These are phyloP conservation scores for Sepiola atlantica DNA, from an alignment of 2,888 invertebrate species.

Conservation along the genomic window DNA sequence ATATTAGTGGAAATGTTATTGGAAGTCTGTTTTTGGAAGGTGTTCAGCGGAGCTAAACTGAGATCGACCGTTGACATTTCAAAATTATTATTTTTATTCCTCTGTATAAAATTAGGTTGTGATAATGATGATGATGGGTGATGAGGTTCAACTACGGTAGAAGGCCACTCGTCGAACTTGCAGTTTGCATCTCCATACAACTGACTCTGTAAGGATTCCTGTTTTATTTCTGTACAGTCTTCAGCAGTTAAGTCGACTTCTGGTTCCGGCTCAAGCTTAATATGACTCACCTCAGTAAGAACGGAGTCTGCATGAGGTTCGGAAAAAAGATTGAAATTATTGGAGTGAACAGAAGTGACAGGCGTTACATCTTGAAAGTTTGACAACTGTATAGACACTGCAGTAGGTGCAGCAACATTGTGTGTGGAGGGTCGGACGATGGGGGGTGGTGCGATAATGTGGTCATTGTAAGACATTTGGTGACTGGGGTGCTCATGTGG, in stretches of 20 bases:
- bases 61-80: slow-evolving; percentile 35
- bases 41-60: slow-evolving; percentile 24
- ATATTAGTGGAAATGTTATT: neutral
- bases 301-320: neutral
- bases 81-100: slow-evolving; percentile 42
- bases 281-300: neutral
- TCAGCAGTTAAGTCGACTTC: slow-evolving; percentile 43
- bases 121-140: neutral
- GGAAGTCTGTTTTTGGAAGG: neutral
- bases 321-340: slow-evolving; percentile 6
- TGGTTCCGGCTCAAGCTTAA: slow-evolving; percentile 25
- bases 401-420: neutral
- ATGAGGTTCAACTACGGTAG: neutral
- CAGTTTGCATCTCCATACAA: neutral
- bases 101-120: neutral
- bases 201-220: neutral
- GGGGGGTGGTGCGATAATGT: neutral
- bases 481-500: neutral
- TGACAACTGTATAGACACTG: slow-evolving; percentile 17
- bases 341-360: neutral
- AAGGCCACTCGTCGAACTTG: neutral
- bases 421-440: slow-evolving; percentile 34
- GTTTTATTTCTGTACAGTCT: slow-evolving; percentile 43
- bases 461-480: neutral
- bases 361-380: neutral